phyloP scores from a whole-genome alignment of 2,888 invertebrate species.

The Lepidocyrtinus sp. region DNA sequence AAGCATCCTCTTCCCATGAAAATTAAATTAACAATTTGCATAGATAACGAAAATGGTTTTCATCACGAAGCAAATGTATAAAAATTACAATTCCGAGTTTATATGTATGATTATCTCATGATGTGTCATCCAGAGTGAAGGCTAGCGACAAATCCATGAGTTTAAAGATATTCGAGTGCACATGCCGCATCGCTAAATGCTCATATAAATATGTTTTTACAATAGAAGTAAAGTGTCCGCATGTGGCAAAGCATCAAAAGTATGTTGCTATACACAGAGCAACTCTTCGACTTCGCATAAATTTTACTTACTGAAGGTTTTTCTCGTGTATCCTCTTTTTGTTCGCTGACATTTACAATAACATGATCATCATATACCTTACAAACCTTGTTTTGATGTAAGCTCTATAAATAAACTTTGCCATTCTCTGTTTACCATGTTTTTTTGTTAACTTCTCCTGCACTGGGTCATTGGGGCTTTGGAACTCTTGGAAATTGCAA shows the following conservation, averaged over 20 bases:
- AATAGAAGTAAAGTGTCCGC: too few species aligned
- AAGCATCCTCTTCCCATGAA: not conserved
- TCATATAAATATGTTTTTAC: too few species aligned
- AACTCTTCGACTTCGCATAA: slow-evolving; percentile 28
- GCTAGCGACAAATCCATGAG: not conserved
- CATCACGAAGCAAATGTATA: not conserved
- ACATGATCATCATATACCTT: slow-evolving; percentile 14
- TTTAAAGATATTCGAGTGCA: not conserved
- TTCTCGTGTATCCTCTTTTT: slow-evolving; percentile 31
- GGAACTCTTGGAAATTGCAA: not conserved
- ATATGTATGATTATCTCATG: not conserved
- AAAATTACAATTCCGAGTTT: not conserved
- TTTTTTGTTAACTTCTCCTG: not conserved
- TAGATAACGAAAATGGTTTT: not conserved
- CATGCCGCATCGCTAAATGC: not conserved
- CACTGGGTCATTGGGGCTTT: not conserved
- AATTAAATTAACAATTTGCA: not conserved
- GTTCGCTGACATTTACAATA: slow-evolving; percentile 22
- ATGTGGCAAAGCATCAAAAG: too few species aligned
- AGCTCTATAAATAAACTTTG: slow-evolving; percentile 58
- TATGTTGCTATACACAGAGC: too few species aligned
- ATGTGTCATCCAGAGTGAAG: not conserved
- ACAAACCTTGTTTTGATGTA: slow-evolving; percentile 36
- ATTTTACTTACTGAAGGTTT: slow-evolving; percentile 36
- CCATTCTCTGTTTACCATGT: not conserved